Conservation (phyloP, 2,113 vertebrate species). For the Coracopsis vasa region DNA sequence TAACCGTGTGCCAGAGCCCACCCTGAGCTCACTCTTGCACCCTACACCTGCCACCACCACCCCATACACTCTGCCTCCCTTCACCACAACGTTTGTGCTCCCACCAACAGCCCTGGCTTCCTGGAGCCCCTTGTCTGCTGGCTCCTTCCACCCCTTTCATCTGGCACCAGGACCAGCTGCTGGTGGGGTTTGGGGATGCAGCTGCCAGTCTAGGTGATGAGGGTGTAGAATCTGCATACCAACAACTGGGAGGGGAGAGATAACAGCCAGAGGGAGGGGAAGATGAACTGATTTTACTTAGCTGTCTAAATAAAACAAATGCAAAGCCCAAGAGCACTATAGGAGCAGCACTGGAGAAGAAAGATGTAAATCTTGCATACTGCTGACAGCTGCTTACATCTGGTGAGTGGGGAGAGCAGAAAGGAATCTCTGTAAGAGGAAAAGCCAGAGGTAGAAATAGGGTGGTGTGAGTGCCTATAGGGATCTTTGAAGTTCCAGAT, state of each 20-base stretch:
- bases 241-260: background rate
- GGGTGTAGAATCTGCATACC: background rate
- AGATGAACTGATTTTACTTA: background rate
- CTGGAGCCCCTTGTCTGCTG: accelerated
- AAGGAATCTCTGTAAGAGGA: background rate
- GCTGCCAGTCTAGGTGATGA: background rate
- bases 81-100: background rate
- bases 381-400: background rate
- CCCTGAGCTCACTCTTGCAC: background rate
- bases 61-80: background rate
- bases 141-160: background rate
- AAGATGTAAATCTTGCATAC: background rate
- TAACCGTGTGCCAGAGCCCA: background rate
- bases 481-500: background rate
- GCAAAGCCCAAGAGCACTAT: background rate
- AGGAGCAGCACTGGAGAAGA: background rate
- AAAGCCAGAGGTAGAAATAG: background rate
- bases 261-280: background rate
- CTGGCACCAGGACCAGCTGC: background rate
- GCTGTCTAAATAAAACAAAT: background rate
- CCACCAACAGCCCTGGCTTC: background rate
- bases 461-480: background rate
- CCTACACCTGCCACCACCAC: too few relatives aligned
- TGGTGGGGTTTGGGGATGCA: background rate
- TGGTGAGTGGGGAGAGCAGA: background rate